A percentile compares a stretch with the other conserved stretches of the same genome.
Conservation (phyloP, 2,888 invertebrate species). For the Petrolisthes cinctipes region DNA sequence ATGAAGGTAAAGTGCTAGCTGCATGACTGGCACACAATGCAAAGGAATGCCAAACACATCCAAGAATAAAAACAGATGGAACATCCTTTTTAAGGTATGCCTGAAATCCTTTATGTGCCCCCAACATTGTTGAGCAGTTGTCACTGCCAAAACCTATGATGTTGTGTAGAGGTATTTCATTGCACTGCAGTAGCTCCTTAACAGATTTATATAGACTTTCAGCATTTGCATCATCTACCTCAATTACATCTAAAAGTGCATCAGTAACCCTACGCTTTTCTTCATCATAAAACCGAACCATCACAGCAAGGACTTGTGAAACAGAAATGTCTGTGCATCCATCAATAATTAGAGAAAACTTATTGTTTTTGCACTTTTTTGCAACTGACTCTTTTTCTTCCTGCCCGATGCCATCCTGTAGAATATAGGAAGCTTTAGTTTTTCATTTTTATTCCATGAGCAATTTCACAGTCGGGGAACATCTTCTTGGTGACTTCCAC, state of each 20-base stretch:
- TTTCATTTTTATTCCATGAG: conserved; percentile 14
- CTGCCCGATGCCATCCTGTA: conserved; percentile 27
- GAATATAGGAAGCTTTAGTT: conserved; percentile 18
- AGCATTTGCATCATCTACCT: conserved; percentile 25
- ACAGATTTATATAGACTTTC: conserved; percentile 22
- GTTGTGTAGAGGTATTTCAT: conserved; percentile 40
- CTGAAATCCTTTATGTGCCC: conserved; percentile 38
- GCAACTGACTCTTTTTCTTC: conserved; percentile 19
- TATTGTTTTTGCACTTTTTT: background rate
- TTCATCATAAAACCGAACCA: conserved; percentile 41
- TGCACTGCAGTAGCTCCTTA: conserved; percentile 21
- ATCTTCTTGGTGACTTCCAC: conserved; percentile 14
- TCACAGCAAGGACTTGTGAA: conserved; percentile 28
- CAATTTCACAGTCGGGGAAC: conserved; percentile 30
- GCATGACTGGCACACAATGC: conserved; percentile 43
- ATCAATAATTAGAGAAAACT: conserved; percentile 30
- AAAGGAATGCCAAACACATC: conserved; percentile 49
- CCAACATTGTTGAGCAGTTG: conserved; percentile 36
- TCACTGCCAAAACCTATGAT: conserved; percentile 43
- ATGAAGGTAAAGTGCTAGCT: conserved; percentile 7
- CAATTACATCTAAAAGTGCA: conserved; percentile 34
- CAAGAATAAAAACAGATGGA: conserved; percentile 37
- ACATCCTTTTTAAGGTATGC: conserved; percentile 22
- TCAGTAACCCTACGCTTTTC: conserved; percentile 32
- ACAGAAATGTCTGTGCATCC: conserved; percentile 37